phyloP scores from a whole-genome alignment of 2,888 invertebrate genomes.

The Trichopoda pennipes region DNA sequence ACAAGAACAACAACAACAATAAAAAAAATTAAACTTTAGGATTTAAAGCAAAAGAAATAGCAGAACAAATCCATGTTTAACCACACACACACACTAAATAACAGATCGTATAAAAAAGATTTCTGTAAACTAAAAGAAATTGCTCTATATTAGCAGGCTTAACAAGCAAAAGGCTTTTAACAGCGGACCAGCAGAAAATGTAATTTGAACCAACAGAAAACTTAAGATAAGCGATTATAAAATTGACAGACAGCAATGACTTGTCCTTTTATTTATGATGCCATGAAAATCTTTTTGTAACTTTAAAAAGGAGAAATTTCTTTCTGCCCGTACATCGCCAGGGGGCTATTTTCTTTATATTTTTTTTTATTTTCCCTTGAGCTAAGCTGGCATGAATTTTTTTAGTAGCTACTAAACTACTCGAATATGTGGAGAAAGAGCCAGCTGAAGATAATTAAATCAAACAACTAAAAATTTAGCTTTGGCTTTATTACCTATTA shows the following conservation, averaged over 20 bases:
- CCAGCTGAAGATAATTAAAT: no score
- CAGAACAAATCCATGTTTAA: neutral
- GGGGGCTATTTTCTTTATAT: no score
- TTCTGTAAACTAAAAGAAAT: neutral
- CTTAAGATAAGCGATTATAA: neutral
- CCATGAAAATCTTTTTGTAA: no score
- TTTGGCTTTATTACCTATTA: no score
- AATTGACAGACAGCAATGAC: constrained; percentile 14
- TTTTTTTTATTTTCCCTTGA: no score
- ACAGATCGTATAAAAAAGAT: neutral
- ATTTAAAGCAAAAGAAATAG: constrained; percentile 4
- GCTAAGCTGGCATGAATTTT: no score
- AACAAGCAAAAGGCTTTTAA: neutral
- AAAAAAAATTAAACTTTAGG: neutral
- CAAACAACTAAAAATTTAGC: no score
- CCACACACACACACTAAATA: neutral
- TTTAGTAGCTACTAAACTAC: no score
- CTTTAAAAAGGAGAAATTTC: no score
- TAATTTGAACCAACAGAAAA: neutral
- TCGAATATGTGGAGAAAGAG: no score
- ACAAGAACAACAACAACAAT: neutral
- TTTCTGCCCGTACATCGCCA: no score
- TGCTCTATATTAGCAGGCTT: neutral
- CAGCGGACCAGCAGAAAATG: constrained; percentile 26
- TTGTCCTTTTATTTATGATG: no score